These are phyloP conservation scores for Cerastis leucographa DNA, from an alignment of 2,888 invertebrate genomes.

Conservation along the genomic window DNA sequence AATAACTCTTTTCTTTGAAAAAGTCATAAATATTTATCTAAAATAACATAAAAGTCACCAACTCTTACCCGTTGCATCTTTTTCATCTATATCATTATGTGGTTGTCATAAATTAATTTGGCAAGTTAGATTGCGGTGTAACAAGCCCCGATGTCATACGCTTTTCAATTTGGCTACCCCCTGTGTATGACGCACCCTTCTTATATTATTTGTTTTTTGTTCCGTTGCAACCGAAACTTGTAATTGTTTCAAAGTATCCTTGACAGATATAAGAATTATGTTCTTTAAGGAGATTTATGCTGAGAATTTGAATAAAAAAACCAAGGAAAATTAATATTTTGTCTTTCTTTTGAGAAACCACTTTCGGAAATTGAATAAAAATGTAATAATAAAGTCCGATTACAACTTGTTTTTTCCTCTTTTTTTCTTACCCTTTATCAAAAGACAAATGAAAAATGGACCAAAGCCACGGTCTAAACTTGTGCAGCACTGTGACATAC, in stretches of 20 bases:
- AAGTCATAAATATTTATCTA: background rate
- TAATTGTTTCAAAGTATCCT: slow-evolving; percentile 55
- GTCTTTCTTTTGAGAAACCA: slow-evolving; percentile 15
- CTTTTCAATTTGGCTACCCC: slow-evolving; percentile 76
- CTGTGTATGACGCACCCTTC: slow-evolving; percentile 77
- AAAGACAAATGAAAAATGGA: slow-evolving; percentile 10
- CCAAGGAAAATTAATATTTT: slow-evolving; percentile 12
- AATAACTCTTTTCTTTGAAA: background rate
- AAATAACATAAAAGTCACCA: background rate
- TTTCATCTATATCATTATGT: slow-evolving; percentile 42
- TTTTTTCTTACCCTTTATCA: slow-evolving; percentile 4
- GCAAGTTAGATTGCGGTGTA: slow-evolving; percentile 84
- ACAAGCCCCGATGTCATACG: slow-evolving; percentile 71
- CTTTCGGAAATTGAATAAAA: slow-evolving; percentile 28
- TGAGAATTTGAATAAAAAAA: slow-evolving; percentile 8
- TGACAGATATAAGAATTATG: slow-evolving; percentile 33
- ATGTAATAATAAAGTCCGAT: slow-evolving; percentile 27
- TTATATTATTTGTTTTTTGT: slow-evolving; percentile 56
- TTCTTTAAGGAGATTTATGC: slow-evolving; percentile 18
- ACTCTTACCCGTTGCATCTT: background rate
- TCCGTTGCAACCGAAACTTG: slow-evolving; percentile 35
- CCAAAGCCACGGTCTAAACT: background rate
- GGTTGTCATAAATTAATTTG: slow-evolving; percentile 86
- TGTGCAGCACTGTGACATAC: slow-evolving; percentile 40
- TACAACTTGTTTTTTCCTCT: slow-evolving; percentile 8